These are phyloP conservation scores for Vulpes vulpes DNA, from an alignment of 2,113 vertebrate genomes.

Conservation along the genomic window DNA sequence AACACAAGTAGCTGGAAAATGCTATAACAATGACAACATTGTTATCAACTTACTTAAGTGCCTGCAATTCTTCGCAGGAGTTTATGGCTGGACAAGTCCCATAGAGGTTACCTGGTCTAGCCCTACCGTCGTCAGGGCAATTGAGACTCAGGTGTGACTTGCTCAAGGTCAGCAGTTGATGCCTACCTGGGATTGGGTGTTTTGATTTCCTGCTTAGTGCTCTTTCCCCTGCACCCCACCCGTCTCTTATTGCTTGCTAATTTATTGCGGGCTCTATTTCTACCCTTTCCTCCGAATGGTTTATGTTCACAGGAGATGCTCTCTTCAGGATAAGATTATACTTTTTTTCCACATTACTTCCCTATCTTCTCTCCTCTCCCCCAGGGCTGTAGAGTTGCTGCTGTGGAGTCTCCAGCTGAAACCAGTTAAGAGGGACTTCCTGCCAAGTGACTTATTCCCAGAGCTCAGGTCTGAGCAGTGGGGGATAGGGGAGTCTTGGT, in stretches of 20 bases:
- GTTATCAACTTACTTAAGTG: neutral
- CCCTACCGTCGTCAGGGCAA: neutral
- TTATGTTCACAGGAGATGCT: neutral
- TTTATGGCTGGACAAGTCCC: neutral
- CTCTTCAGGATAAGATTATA: conserved; percentile 53
- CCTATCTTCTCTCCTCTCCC: neutral
- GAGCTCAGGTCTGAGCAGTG: neutral
- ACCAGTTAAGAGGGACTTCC: conserved; percentile 18
- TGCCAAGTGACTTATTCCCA: conserved; percentile 46
- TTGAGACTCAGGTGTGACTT: neutral
- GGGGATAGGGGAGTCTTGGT: neutral
- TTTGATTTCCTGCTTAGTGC: neutral
- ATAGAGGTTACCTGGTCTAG: neutral
- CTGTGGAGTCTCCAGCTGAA: neutral
- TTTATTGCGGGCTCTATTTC: conserved; percentile 38
- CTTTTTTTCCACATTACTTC: conserved; percentile 1
- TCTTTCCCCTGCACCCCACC: neutral
- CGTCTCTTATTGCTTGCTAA: neutral
- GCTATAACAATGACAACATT: neutral
- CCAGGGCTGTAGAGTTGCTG: neutral
- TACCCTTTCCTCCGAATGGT: neutral
- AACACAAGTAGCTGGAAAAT: neutral
- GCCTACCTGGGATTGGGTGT: neutral
- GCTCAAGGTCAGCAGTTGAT: neutral
- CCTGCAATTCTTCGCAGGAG: neutral